phyloP scores from a whole-genome alignment of 2,113 vertebrate species.

The Istiophorus platypterus region DNA sequence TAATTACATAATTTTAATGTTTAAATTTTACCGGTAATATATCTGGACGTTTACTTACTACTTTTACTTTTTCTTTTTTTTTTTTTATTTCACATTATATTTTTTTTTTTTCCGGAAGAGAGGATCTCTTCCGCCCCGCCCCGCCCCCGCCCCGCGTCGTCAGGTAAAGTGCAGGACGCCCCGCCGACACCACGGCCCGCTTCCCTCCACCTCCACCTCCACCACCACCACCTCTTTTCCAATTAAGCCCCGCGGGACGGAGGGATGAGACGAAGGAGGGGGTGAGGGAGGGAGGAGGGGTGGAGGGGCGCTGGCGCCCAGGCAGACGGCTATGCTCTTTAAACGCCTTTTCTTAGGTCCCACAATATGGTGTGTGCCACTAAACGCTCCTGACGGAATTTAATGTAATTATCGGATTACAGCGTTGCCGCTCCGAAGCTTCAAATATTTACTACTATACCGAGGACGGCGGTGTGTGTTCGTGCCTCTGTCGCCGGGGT shows the following conservation, averaged over 20 bases:
- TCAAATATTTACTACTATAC: slow-evolving; percentile 73
- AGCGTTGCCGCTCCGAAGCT: slow-evolving; percentile 57
- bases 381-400: slow-evolving; percentile 81
- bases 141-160: too few relatives aligned
- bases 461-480: slow-evolving; percentile 42
- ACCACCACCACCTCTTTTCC: slow-evolving; percentile 22
- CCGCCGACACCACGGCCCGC: slow-evolving; percentile 26
- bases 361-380: slow-evolving; percentile 79
- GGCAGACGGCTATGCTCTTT: slow-evolving; percentile 78
- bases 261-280: slow-evolving; percentile 39
- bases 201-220: slow-evolving; percentile 10
- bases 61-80: too few relatives aligned
- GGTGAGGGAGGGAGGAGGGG: neutral
- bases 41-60: too few relatives aligned
- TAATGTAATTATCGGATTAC: slow-evolving; percentile 86
- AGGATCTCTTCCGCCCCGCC: too few relatives aligned
- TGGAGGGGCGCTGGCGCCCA: slow-evolving; percentile 32
- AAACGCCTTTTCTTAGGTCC: slow-evolving; percentile 80
- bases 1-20: too few relatives aligned
- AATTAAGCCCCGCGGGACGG: slow-evolving; percentile 49
- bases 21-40: too few relatives aligned
- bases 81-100: too few relatives aligned
- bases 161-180: slow-evolving; percentile 25
- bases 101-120: too few relatives aligned
- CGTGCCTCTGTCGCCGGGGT: slow-evolving; percentile 16